Percentiles rank a stretch among this genome's conserved stretches.
phyloP scores from a whole-genome alignment of 92 coral and sea anemone species.

The Ricordea florida region DNA sequence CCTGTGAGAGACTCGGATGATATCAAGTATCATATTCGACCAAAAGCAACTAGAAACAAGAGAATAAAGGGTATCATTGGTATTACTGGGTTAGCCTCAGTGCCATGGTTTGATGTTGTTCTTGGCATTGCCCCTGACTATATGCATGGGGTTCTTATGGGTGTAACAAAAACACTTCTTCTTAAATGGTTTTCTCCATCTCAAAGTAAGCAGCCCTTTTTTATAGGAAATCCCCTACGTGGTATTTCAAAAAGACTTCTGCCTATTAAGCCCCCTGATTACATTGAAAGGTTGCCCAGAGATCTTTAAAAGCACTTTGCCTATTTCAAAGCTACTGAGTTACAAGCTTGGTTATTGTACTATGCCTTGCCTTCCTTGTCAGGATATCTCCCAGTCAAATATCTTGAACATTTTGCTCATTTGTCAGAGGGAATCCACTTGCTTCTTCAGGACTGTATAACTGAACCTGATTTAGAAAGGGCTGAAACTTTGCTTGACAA shows the following conservation, averaged over 20 bases:
- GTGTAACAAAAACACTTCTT: slow-evolving; percentile 53
- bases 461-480: slow-evolving; percentile 37
- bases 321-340: slow-evolving; percentile 47
- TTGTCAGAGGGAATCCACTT: too few relatives aligned
- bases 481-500: slow-evolving; percentile 40
- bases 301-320: slow-evolving; percentile 52
- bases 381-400: slow-evolving; percentile 45
- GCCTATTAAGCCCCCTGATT: slow-evolving; percentile 58
- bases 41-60: slow-evolving; percentile 8
- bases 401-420: slow-evolving; percentile 51
- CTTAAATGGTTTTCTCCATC: slow-evolving; percentile 60
- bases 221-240: slow-evolving; percentile 42
- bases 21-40: not conserved
- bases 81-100: not conserved
- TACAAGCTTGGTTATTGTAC: slow-evolving; percentile 66
- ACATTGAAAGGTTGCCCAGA: slow-evolving; percentile 56
- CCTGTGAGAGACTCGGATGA: slow-evolving; percentile 40
- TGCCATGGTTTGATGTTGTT: slow-evolving; percentile 49
- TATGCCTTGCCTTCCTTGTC: slow-evolving; percentile 56
- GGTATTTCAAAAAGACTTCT: slow-evolving; percentile 27
- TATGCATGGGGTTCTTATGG: slow-evolving; percentile 67
- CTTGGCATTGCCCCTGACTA: slow-evolving; percentile 62
- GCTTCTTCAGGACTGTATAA: slow-evolving; percentile 48
- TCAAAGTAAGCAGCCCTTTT: slow-evolving; percentile 13
- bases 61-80: slow-evolving; percentile 39